phyloP scores from a whole-genome alignment of 2,888 invertebrate genomes.

The Rhyacophila evoluta region DNA sequence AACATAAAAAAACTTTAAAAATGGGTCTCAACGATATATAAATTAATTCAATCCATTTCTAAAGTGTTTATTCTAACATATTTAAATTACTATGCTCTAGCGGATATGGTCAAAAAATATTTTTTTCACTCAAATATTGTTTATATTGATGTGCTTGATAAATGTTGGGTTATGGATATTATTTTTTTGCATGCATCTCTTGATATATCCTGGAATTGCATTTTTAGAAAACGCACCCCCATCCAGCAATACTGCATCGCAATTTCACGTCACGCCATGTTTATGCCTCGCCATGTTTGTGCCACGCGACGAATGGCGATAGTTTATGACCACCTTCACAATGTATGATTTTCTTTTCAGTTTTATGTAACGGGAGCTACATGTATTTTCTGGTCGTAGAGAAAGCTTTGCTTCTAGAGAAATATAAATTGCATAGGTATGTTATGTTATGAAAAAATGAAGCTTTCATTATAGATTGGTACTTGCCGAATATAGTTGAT shows the following conservation, averaged over 20 bases:
- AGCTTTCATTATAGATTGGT: too few species aligned
- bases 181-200: not conserved
- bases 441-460: too few species aligned
- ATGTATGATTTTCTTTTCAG: constrained; percentile 15
- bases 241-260: not conserved
- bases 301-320: constrained; percentile 7
- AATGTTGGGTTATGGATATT: not conserved
- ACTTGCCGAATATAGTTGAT: too few species aligned
- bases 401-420: constrained; percentile 36
- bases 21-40: too few species aligned
- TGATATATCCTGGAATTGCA: constrained; percentile 1
- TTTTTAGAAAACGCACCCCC: constrained; percentile 13
- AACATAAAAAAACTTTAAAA: too few species aligned
- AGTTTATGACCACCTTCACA: constrained; percentile 5
- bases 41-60: too few species aligned
- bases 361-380: not conserved
- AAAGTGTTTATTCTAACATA: too few species aligned
- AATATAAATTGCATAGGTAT: not conserved
- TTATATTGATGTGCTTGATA: not conserved
- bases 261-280: not conserved
- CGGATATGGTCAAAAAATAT: too few species aligned
- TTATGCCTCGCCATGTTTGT: not conserved
- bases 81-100: too few species aligned
- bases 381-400: constrained; percentile 48
- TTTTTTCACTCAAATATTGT: not conserved